These are phyloP conservation scores for Philopedon plagiatum DNA, from an alignment of 2,888 invertebrate species.

Conservation along the genomic window DNA sequence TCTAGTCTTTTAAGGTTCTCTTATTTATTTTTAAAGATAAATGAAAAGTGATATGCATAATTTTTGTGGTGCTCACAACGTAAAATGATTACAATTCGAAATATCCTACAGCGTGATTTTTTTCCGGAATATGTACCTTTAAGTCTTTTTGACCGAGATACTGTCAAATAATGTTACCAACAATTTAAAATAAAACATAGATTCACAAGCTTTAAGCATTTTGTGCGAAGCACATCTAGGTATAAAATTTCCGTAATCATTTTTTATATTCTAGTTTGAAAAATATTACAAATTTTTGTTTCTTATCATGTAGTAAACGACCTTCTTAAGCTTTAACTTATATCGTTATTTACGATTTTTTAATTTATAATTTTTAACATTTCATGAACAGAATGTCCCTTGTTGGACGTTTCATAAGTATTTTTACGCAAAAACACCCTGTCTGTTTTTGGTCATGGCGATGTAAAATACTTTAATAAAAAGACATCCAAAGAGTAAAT, in stretches of 20 bases:
- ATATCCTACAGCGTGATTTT: too few species aligned
- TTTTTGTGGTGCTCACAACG: too few species aligned
- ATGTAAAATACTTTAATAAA: constrained; percentile 16
- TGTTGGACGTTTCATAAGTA: not conserved
- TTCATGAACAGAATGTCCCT: not conserved
- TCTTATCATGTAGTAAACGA: not conserved
- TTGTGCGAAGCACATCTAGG: constrained; percentile 11
- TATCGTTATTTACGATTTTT: too few species aligned
- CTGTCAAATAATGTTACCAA: too few species aligned
- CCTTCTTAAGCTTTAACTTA: too few species aligned
- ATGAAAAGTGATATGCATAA: too few species aligned
- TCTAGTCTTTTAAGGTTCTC: too few species aligned
- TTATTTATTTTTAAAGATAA: too few species aligned
- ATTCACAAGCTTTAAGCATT: not conserved
- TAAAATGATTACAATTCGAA: too few species aligned
- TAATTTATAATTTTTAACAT: too few species aligned
- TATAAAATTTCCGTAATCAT: constrained; percentile 1
- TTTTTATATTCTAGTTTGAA: not conserved
- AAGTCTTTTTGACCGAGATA: too few species aligned
- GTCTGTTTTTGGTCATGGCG: constrained; percentile 31
- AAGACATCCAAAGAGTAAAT: not conserved
- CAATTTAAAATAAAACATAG: constrained; percentile 7
- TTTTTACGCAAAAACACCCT: constrained; percentile 29
- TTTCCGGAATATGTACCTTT: too few species aligned
- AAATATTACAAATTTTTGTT: not conserved